These are phyloP conservation scores for Spodoptera frugiperda DNA, from an alignment of 1,140 invertebrate genomes.

Conservation along the genomic window DNA sequence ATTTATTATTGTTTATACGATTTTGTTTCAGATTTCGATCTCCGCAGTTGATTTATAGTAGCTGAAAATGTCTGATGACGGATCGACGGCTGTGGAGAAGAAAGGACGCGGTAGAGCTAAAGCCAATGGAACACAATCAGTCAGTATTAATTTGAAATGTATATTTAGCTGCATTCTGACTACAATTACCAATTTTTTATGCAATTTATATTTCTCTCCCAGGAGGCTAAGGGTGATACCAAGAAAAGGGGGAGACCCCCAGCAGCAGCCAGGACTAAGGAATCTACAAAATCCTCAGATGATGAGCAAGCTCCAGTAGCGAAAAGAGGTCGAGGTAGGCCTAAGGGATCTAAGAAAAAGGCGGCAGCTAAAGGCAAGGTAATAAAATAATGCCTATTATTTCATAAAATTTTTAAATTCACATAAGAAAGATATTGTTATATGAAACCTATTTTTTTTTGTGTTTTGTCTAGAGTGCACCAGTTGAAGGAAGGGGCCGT, in stretches of 20 bases:
- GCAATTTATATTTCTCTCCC: not conserved
- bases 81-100: conserved; percentile 84
- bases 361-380: conserved; percentile 79
- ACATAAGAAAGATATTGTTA: too few species aligned
- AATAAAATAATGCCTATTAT: not conserved
- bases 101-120: conserved; percentile 85
- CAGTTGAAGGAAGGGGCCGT: conserved; percentile 80
- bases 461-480: conserved; percentile 61
- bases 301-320: conserved; percentile 83
- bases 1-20: conserved; percentile 1
- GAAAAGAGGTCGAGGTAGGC: conserved; percentile 85
- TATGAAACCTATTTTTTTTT: conserved; percentile 1
- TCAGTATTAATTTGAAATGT: conserved; percentile 52
- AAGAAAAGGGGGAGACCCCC: conserved; percentile 83
- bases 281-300: conserved; percentile 85
- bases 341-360: conserved; percentile 86
- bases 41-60: conserved; percentile 50
- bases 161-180: not conserved
- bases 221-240: conserved; percentile 81
- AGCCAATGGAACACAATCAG: conserved; percentile 83
- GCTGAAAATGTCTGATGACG: conserved; percentile 84
- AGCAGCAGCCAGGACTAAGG: conserved; percentile 78
- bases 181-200: not conserved
- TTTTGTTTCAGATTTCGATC: conserved; percentile 50
- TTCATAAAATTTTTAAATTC: not conserved